Percentiles rank a stretch among this genome's conserved stretches.
phyloP scores from a whole-genome alignment of 2,888 invertebrate species.

The Phanerotoma sp. region DNA sequence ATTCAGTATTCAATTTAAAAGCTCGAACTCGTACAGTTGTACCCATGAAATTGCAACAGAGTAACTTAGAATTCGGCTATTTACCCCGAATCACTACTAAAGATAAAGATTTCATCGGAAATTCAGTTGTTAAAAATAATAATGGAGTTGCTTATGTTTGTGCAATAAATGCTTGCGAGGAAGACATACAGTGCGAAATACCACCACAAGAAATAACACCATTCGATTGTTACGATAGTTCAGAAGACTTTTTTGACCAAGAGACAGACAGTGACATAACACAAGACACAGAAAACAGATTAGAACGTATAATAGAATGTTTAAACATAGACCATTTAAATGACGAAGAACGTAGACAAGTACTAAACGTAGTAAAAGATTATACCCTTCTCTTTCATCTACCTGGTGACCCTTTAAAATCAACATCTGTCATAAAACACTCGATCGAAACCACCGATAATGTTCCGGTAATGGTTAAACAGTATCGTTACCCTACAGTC shows the following conservation, averaged over 20 bases:
- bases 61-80: neutral
- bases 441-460: neutral
- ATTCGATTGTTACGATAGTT: neutral
- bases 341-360: neutral
- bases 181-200: constrained; percentile 6
- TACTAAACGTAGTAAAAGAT: neutral
- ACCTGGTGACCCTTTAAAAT: constrained; percentile 1
- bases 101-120: constrained; percentile 14
- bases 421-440: neutral
- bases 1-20: neutral
- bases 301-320: no score
- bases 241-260: neutral
- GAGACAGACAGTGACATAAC: no score
- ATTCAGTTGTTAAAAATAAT: constrained; percentile 11
- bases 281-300: no score
- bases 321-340: no score
- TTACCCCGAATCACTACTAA: constrained; percentile 7
- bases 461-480: neutral
- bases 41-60: neutral
- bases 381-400: constrained; percentile 1
- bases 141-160: constrained; percentile 9
- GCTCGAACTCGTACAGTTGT: no score
- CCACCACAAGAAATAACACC: neutral
- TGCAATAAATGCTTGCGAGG: constrained; percentile 16
- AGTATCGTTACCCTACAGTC: neutral